A percentile compares a stretch with the other conserved stretches of the same genome.
phyloP scores from a whole-genome alignment of 2,113 vertebrate genomes.

The Rhinogobius similis region DNA sequence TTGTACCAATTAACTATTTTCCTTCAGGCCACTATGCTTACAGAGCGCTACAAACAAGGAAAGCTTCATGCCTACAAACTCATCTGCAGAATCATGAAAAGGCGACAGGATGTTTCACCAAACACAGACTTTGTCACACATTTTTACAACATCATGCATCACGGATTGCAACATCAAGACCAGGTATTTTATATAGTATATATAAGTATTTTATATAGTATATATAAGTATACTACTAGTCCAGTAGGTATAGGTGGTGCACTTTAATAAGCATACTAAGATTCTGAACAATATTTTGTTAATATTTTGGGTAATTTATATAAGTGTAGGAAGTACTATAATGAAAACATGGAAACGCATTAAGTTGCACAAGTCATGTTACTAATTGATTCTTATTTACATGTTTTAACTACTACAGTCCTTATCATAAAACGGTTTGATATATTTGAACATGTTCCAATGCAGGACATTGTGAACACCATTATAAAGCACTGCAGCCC shows the following conservation, averaged over 20 bases:
- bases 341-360: background rate
- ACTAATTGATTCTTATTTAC: too few species aligned
- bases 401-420: background rate
- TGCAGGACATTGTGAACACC: slow-evolving; percentile 97
- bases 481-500: slow-evolving; percentile 99
- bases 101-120: slow-evolving; percentile 96
- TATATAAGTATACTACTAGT: background rate
- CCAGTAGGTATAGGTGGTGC: background rate
- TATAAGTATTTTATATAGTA: slow-evolving; percentile 65
- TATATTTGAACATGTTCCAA: slow-evolving; percentile 8
- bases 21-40: slow-evolving; percentile 93
- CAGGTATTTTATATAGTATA: slow-evolving; percentile 79
- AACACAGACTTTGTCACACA: slow-evolving; percentile 97
- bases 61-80: slow-evolving; percentile 98
- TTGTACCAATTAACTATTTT: slow-evolving; percentile 2
- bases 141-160: slow-evolving; percentile 99
- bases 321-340: background rate
- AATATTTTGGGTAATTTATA: background rate
- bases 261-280: background rate
- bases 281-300: background rate
- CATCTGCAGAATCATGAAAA: slow-evolving; percentile 99
- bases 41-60: slow-evolving; percentile 97
- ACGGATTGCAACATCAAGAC: slow-evolving; percentile 94
- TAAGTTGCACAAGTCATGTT: background rate
- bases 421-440: background rate